Conservation (phyloP, 2,797 vertebrate species). For the Hippopotamyrus pictus region DNA sequence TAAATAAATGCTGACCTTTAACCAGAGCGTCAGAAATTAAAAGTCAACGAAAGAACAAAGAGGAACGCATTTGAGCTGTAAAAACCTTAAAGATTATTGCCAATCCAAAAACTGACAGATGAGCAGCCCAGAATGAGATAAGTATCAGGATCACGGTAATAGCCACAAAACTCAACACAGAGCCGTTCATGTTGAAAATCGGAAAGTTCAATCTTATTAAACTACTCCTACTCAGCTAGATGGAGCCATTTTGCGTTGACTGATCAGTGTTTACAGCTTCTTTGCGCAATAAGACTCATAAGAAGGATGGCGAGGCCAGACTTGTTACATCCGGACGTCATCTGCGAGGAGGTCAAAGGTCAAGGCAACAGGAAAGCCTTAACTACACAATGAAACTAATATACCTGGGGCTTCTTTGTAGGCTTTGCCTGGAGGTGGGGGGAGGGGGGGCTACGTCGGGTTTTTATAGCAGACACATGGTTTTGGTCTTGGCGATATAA, state of each 20-base stretch:
- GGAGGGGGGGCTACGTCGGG: conserved; percentile 27
- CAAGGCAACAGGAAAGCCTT: conserved; percentile 65
- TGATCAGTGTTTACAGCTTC: conserved; percentile 34
- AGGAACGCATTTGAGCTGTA: conserved; percentile 36
- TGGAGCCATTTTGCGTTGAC: conserved; percentile 18
- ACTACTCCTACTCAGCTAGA: neutral
- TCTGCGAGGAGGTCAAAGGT: conserved; percentile 53
- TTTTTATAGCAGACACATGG: conserved; percentile 61
- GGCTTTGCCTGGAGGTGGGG: conserved; percentile 32
- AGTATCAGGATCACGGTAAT: neutral
- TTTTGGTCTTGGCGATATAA: conserved; percentile 57
- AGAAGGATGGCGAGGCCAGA: conserved; percentile 16
- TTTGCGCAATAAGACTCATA: conserved; percentile 41
- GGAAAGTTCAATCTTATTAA: neutral
- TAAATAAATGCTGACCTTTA: conserved; percentile 24
- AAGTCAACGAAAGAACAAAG: conserved; percentile 25
- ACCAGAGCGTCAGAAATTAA: neutral
- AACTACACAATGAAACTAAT: conserved; percentile 56
- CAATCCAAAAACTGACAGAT: conserved; percentile 29
- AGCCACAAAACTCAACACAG: neutral
- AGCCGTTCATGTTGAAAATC: neutral
- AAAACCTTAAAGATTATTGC: conserved; percentile 28
- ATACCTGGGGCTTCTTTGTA: conserved; percentile 32
- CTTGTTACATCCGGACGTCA: conserved; percentile 40
- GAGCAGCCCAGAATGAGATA: conserved; percentile 4